Evolutionary conservation across 2,888 invertebrate genomes (phyloP).

Genomic region (Limnephilus auricula): DNA sequence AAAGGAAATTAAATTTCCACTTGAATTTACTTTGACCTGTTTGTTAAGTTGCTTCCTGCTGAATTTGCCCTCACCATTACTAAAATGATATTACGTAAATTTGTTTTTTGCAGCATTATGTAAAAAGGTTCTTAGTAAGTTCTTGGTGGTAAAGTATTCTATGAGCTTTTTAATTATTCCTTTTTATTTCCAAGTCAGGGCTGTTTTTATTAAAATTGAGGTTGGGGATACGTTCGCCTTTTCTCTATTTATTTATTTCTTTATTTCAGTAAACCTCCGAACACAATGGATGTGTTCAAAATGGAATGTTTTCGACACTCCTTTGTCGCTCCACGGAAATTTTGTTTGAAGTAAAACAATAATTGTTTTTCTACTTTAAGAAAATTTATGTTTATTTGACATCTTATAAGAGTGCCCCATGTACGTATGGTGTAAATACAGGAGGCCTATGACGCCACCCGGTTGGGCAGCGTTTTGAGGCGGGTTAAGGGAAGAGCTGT

Average conservation of each 20-base stretch:
- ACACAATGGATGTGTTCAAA: constrained; percentile 18
- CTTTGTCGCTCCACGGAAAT: not conserved
- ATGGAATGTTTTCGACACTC: constrained; percentile 21
- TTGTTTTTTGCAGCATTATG: not conserved
- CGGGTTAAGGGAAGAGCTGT: no score
- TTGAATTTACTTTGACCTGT: not conserved
- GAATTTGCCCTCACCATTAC: not conserved
- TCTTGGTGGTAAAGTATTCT: not conserved
- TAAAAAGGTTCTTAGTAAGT: not conserved
- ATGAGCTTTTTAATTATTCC: no score
- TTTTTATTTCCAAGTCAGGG: not conserved
- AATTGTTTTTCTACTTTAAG: not conserved
- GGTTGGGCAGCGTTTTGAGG: no score
- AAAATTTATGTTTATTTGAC: not conserved
- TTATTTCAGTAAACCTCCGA: not conserved
- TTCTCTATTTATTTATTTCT: not conserved
- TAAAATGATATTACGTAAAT: not conserved
- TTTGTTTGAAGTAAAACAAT: not conserved
- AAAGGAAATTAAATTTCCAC: not conserved
- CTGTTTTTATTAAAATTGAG: constrained; percentile 4
- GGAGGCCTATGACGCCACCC: no score
- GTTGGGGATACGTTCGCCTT: not conserved
- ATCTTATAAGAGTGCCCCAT: no score
- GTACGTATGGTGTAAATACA: no score
- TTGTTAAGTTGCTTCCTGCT: not conserved